Base-by-base conservation (phyloP, 2,888 invertebrate species). In the Mylabris sibirica region DNA sequence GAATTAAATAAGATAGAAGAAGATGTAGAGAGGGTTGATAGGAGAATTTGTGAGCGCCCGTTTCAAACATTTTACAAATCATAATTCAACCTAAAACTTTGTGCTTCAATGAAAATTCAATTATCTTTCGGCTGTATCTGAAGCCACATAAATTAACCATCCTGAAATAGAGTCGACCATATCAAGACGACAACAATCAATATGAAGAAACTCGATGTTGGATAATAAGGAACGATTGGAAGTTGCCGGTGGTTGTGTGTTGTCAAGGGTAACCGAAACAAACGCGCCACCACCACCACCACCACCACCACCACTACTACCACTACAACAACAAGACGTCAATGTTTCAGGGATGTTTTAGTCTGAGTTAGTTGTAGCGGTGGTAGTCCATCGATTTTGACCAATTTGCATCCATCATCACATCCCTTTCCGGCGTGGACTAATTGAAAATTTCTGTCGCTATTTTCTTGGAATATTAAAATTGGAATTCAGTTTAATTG, bases 101-200 rank as follows among this genome's bases (percentile, higher is more conserved):
- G 66, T 67, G 70, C 67, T 70, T 70, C 72, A 73, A 74, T 74
- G 71, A 73, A 74, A 74, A 71, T 74, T 73, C 72, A 74, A 74
- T 74, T 74, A 74, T 70, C 70, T 73, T 70, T 71, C 38, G 65
- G 70, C 71, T 67, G 70, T 71, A 66, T 71, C 71, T 70, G 74
- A 74, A 74, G 74, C 71, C 74, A 60, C 71, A 72, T 68, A 69
- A 72, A 67, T 70, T 73, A 70, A 69, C 69, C 71, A 71, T 71
- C 53, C 53, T 24, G 53, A 24, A 53, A 24, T 53, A 53, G 53
- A 53, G 53, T 53, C 53, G 53, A 24, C 53, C 53, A 53, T 53
- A 53, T 53, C 53, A 53, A 53, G 53, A 53, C 53, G 24, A 22
- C 53, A 53, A 53, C 53, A 53, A 53, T 53, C 53, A 24, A 53